Evolutionary conservation across 2,113 vertebrate genomes (phyloP), one percentile per base, ranked within the genome.

Genomic region (Podocnemis expansa): DNA sequence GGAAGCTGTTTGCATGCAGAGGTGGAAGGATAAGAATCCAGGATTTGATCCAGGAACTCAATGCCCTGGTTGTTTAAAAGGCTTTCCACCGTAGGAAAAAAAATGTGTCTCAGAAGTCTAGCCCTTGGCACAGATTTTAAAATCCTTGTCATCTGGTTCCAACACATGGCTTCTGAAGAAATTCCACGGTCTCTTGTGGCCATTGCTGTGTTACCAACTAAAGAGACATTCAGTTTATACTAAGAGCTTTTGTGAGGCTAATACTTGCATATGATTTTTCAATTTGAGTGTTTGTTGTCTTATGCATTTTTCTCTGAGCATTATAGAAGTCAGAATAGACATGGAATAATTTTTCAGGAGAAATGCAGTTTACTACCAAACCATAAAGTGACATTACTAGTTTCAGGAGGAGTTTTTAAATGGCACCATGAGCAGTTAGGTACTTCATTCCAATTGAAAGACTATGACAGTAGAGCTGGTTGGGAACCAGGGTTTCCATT

Each of bases 51-150:
- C 92, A 49, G 67, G 75, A 58, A 70, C 85, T 96, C 43, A 10
- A 13, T 7, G 93, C 82, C 60, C 17, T 55, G 92, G 88, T 84
- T 89, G 93, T 89, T 88, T 89, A 94, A 96, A 95, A 83, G 84
- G 87, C 8, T 95, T 86, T 95, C 80, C 90, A 93, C 67, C 10
- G 52, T 89, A 91, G 60, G n/a, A n/a, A n/a, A n/a, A 52, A 38
- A 78, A 91, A 80, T 88, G 89, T 79, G 84, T 89, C 89, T 89
- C 89, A 6, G 80, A 94, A 96, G 76, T 89, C 88, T 90, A 95
- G 93, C 88, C 73, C 88, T 95, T 96, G 95, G 96, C 95, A 95
- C 92, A 92, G 93, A 96, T 94, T 95, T 96, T 95, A 92, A 94
- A 96, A 93, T 80, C 90, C 93, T 94, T 91, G 90, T 97, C 92